Conservation (phyloP, 2,797 vertebrate species). For the Lepilemur septentrionalis region DNA sequence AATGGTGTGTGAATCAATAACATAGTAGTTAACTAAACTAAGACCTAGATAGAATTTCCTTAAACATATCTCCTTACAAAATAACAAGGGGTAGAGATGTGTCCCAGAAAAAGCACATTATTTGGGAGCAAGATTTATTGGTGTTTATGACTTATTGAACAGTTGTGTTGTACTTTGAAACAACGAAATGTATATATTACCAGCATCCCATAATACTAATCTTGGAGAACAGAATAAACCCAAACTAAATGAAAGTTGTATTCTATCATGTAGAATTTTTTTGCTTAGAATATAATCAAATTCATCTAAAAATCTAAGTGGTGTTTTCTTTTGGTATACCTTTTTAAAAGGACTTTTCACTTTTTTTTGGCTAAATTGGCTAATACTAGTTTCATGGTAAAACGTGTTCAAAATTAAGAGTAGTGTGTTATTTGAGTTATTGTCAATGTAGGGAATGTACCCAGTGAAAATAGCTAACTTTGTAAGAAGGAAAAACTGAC, state of each 20-base stretch:
- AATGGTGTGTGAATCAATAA: neutral
- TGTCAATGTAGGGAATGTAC: neutral
- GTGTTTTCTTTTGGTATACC: neutral
- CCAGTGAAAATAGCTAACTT: neutral
- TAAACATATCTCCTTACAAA: constrained; percentile 26
- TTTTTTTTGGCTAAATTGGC: neutral
- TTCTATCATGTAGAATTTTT: neutral
- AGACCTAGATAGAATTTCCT: neutral
- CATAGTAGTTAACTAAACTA: neutral
- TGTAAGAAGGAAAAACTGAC: neutral
- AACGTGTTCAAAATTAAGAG: constrained; percentile 42
- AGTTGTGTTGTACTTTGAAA: neutral
- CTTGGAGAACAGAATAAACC: neutral
- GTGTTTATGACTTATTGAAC: neutral
- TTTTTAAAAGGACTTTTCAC: neutral
- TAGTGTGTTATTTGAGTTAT: neutral
- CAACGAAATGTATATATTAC: neutral
- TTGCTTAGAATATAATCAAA: neutral
- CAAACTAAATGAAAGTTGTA: neutral
- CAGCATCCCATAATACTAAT: neutral
- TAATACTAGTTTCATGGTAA: constrained; percentile 25
- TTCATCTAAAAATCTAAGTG: constrained; percentile 14
- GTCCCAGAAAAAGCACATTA: neutral
- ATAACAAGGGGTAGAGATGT: neutral
- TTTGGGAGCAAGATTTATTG: constrained; percentile 41